Base-by-base conservation (phyloP, 2,888 invertebrate genomes). In the Zaprionus lineosus region DNA sequence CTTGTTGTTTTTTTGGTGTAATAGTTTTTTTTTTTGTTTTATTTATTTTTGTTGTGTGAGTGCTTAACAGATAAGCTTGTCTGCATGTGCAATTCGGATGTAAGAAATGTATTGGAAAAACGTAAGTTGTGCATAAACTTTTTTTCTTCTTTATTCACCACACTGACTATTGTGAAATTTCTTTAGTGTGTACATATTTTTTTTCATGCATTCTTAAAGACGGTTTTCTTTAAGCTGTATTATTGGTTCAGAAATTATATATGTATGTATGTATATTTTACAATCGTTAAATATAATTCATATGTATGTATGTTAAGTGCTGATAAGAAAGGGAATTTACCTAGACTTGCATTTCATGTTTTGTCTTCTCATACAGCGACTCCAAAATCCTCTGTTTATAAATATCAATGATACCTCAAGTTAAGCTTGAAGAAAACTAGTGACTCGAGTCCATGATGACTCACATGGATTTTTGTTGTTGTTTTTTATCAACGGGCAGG, bases 401-500 rank as follows among this genome's bases (percentile, higher is more conserved):
- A 41, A 50, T 33, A 9, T 15, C 39, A 69, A 57, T 60, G 37
- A 24, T 26, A 53, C 47, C 61, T 55, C 47, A 57, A 43, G 6
- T 12, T 7, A 43, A 40, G 16, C 43, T 40, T 24, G 19, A 37
- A 16, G 26, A 44, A 14, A 50, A 7, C 15, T 33, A 46, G 53
- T 33, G 50, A 58, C 28, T 29, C 21, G 26, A 28, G 16, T 36
- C 26, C 34, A 26, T 37, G 21, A n/a, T 77, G 77, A 77, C 55
- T 82, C n/a, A n/a, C 78, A 82, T 51, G 15, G 24, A 34, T 12
- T 33, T 48, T 37, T 51, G 37, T 50, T 37, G 2, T 41, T 9
- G 11, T 18, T 58, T 34, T 52, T 73, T 73, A 59, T 62, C 64
- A 64, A 46, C 47, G 64, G 67, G 31, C 71, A 59, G 78, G 69